Evolutionary conservation across 1,140 invertebrate species (phyloP), one percentile per base, ranked within the genome.

Genomic region (Nymphalis io): DNA sequence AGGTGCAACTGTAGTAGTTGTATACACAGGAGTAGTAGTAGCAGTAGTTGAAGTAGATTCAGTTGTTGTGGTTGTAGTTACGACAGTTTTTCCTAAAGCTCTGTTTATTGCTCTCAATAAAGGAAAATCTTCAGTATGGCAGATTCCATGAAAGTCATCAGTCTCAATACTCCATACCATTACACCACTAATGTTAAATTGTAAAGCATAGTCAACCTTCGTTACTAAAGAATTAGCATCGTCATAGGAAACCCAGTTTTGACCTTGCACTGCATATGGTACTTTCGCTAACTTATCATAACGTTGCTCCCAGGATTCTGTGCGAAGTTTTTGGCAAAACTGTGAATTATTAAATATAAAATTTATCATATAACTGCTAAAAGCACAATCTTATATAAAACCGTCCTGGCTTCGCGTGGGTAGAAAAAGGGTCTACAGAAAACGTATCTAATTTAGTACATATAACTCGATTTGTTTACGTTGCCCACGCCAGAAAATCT

Each of bases 161-260:
- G 94, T 95, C 72, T 96, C 95, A 5, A 96, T 92, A 72, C 94
- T 94, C 95, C 95, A 96, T 0, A 95, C 71, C 95, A 96, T 96
- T 5, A 91, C 92, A 38, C 95, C 95, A 61, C 91, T 94, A 1
- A 96, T 85, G 51, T 89, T 90, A 8, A 87, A 75, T 0, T 78
- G 64, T 33, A 93, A 87, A 1, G 93, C 92, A 65, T 93, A 95
- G 21, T 94, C 72, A 0, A 83, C 85, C 86, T 96, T 95, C 2
- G 89, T 72, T 0, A 60, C 76, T 11, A 95, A 73, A 4, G 94
- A 95, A 58, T 72, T 80, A 76, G 77, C 38, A 71, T 96, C 93
- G 66, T 98, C 96, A 72, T 94, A 97, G 12, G 95, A 94, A 40
- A 97, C 91, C 96, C 96, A 98, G 78, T 96, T 94, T 10, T 92